Percentiles rank a stretch among this genome's conserved stretches.
phyloP scores from a whole-genome alignment of 2,113 vertebrate species.

The Labeo catla region DNA sequence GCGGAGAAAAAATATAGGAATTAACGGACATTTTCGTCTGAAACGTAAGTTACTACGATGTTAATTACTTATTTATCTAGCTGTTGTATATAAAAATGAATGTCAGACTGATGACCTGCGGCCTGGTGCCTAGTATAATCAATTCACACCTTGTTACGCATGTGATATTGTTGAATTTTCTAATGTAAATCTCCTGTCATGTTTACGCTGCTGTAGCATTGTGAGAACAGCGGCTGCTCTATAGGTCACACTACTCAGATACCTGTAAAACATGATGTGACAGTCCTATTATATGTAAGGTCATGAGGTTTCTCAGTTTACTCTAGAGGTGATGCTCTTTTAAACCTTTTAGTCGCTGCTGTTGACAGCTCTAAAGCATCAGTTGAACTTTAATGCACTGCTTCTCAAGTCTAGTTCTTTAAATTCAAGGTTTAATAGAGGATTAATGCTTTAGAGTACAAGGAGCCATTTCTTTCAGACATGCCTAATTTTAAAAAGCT shows the following conservation, averaged over 20 bases:
- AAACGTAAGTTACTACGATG: background rate
- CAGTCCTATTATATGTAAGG: background rate
- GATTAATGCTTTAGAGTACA: constrained; percentile 11
- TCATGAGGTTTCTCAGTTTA: background rate
- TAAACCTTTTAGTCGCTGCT: background rate
- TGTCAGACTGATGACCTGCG: background rate
- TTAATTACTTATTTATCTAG: background rate
- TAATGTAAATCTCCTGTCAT: background rate
- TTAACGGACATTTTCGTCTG: background rate
- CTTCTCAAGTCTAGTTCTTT: background rate
- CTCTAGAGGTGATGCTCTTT: background rate
- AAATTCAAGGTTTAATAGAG: background rate
- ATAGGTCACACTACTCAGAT: background rate
- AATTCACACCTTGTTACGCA: background rate
- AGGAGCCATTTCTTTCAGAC: constrained; percentile 10
- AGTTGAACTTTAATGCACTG: constrained; percentile 4
- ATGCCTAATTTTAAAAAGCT: constrained; percentile 15
- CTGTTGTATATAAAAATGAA: background rate
- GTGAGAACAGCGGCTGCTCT: background rate
- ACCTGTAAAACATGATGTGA: constrained; percentile 6
- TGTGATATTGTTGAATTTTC: background rate
- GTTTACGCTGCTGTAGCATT: background rate
- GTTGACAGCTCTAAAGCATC: background rate
- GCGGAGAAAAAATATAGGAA: background rate
- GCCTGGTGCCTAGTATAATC: background rate